These are phyloP conservation scores for Nyctibius grandis DNA, from an alignment of 2,797 vertebrate genomes.

Conservation along the genomic window DNA sequence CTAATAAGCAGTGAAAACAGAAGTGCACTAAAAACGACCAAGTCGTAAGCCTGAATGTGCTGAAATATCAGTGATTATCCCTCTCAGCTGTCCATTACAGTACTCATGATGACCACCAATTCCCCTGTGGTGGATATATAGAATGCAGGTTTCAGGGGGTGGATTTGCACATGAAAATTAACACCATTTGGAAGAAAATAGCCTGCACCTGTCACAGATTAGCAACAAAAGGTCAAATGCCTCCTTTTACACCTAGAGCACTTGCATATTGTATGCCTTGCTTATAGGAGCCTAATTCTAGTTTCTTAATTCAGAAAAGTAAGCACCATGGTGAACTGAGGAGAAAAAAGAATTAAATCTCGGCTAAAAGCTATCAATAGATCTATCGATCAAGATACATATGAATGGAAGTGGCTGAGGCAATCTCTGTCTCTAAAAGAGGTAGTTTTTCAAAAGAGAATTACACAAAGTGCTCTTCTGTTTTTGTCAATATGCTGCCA, in stretches of 20 bases:
- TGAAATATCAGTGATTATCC: slow-evolving; percentile 64
- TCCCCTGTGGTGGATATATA: slow-evolving; percentile 26
- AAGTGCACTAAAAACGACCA: slow-evolving; percentile 35
- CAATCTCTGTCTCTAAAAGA: slow-evolving; percentile 79
- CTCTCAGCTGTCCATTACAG: slow-evolving; percentile 62
- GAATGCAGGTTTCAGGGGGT: slow-evolving; percentile 67
- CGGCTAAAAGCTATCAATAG: slow-evolving; percentile 72
- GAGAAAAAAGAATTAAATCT: slow-evolving; percentile 59
- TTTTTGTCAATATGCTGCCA: slow-evolving; percentile 83
- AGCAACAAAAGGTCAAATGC: slow-evolving; percentile 70
- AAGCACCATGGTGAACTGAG: slow-evolving; percentile 35
- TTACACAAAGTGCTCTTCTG: slow-evolving; percentile 82
- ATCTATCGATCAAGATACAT: slow-evolving; percentile 70
- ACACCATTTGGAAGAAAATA: slow-evolving; percentile 67
- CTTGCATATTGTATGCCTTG: slow-evolving; percentile 58
- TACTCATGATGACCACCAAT: slow-evolving; percentile 60
- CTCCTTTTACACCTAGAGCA: slow-evolving; percentile 56
- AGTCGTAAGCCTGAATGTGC: slow-evolving; percentile 26
- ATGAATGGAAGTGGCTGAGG: slow-evolving; percentile 66
- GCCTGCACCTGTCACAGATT: slow-evolving; percentile 67
- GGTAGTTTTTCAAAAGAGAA: slow-evolving; percentile 83
- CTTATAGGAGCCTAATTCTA: slow-evolving; percentile 58
- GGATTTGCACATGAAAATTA: slow-evolving; percentile 65
- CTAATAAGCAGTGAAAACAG: slow-evolving; percentile 66
- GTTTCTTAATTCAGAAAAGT: slow-evolving; percentile 58